Evolutionary conservation across 2,797 vertebrate species (phyloP).

Genomic region (Anisognathus igniventris): DNA sequence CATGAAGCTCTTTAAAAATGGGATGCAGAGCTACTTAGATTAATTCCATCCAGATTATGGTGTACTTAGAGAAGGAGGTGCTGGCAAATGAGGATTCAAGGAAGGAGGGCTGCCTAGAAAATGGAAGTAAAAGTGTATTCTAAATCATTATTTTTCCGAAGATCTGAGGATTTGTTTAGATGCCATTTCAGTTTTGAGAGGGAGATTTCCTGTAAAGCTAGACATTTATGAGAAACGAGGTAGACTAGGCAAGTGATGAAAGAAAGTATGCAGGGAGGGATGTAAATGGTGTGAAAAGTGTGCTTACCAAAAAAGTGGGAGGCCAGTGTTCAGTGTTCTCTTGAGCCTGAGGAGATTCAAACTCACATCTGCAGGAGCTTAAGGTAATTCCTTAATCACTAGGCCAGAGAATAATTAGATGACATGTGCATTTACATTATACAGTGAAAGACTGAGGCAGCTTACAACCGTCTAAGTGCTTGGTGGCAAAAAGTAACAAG

Average conservation of each 20-base stretch:
- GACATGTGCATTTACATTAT: neutral
- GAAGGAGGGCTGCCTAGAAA: neutral
- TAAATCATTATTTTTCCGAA: neutral
- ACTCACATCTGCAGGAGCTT: neutral
- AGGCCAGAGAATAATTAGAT: neutral
- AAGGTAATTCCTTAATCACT: constrained; percentile 34
- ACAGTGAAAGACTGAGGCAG: neutral
- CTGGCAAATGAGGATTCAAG: neutral
- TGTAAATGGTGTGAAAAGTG: neutral
- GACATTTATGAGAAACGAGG: neutral
- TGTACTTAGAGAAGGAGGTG: neutral
- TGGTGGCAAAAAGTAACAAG: neutral
- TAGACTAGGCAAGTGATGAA: neutral
- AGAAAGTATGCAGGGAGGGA: neutral
- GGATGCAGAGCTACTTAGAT: neutral
- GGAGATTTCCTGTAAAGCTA: neutral
- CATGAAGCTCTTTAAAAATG: neutral
- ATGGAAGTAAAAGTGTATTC: neutral
- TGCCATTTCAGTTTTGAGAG: neutral
- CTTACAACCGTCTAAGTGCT: neutral
- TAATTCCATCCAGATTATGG: neutral
- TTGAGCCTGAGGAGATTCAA: neutral
- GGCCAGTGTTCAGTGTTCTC: neutral
- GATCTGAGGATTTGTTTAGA: neutral
- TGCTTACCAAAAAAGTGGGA: neutral